A percentile compares a stretch with the other conserved stretches of the same genome.
Conservation (phyloP, 2,888 invertebrate genomes). For the Cosmorhoe ocellata region DNA sequence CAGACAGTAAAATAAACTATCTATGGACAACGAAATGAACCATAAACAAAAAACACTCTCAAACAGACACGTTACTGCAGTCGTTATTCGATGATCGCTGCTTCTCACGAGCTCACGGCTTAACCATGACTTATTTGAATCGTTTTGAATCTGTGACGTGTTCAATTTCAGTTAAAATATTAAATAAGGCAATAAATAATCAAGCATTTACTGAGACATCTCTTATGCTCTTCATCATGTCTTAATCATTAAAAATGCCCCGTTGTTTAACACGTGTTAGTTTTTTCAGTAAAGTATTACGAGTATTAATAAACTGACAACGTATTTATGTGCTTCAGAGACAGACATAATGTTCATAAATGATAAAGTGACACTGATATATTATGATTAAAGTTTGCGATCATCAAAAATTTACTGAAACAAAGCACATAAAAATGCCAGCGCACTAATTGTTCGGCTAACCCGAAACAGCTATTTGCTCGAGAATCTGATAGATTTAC, state of each 20-base stretch:
- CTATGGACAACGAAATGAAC: too few species aligned
- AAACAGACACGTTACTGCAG: too few species aligned
- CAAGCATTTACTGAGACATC: slow-evolving; percentile 35
- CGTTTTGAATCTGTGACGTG: slow-evolving; percentile 33
- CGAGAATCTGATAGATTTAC: slow-evolving; percentile 52
- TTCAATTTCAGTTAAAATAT: slow-evolving; percentile 20
- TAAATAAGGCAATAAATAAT: slow-evolving; percentile 26
- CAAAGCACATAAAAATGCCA: slow-evolving; percentile 33
- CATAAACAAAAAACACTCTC: too few species aligned
- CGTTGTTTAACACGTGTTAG: slow-evolving; percentile 59
- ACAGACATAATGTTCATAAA: slow-evolving; percentile 66
- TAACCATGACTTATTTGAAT: slow-evolving; percentile 48
- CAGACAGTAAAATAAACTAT: too few species aligned
- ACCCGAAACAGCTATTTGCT: slow-evolving; percentile 60
- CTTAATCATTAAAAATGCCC: slow-evolving; percentile 47
- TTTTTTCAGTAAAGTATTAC: slow-evolving; percentile 52
- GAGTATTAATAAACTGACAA: slow-evolving; percentile 69
- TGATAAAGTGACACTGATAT: slow-evolving; percentile 47
- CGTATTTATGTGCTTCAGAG: slow-evolving; percentile 64
- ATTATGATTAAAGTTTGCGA: slow-evolving; percentile 35
- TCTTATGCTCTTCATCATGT: slow-evolving; percentile 36
- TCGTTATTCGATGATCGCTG: neutral
- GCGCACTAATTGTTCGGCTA: slow-evolving; percentile 43
- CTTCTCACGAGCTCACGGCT: neutral
- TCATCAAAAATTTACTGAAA: slow-evolving; percentile 26